Base-by-base conservation (phyloP, 2,797 vertebrate genomes). In the Poeciliopsis gracilis region DNA sequence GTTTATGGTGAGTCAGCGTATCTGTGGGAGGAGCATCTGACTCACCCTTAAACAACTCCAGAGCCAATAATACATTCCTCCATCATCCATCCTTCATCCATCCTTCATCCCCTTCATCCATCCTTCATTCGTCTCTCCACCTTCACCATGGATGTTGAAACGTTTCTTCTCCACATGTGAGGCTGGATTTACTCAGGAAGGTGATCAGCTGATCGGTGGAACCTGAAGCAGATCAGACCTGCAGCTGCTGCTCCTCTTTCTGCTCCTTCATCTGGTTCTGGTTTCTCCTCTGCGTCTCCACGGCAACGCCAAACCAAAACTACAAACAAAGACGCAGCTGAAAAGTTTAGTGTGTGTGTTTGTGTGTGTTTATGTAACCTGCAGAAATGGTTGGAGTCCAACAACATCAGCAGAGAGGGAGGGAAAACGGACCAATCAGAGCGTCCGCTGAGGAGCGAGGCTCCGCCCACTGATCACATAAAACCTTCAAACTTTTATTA, bases 11-110 rank as follows among this genome's bases (percentile, higher is more conserved):
- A 93, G 86, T 93, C 90, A 93, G 87, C 36, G 66, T 69, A 63
- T 90, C 88, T 92, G 92, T 92, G 91, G 92, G 92, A 75, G 92
- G 92, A 93, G 92, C 90, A 91, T 90, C 90, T 93, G 92, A 93
- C 86, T 93, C 92, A 92, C 84, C 84, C 76, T 89, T 77, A 89
- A 91, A 87, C 87, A 92, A 88, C 87, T 78, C 80, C 80, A 77
- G 85, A 86, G 87, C 88, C 89, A 91, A 90, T 88, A 91, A 88
- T 87, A 89, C 88, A 89, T 87, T 82, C 82, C 80, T 92, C 86
- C 87, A 59, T 30, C 53, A 25, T 53, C 51, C 51, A 53, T 53
- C 51, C 8, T 45, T 9, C 51, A 87, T 89, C 76, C 49, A 57
- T 88, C 86, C 80, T 77, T 86, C 51, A 87, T 89, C 76, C 49